Percentiles rank a stretch among this genome's conserved stretches.
Evolutionary conservation across 2,797 vertebrate genomes (phyloP).

Genomic region (Acipenser oxyrinchus): DNA sequence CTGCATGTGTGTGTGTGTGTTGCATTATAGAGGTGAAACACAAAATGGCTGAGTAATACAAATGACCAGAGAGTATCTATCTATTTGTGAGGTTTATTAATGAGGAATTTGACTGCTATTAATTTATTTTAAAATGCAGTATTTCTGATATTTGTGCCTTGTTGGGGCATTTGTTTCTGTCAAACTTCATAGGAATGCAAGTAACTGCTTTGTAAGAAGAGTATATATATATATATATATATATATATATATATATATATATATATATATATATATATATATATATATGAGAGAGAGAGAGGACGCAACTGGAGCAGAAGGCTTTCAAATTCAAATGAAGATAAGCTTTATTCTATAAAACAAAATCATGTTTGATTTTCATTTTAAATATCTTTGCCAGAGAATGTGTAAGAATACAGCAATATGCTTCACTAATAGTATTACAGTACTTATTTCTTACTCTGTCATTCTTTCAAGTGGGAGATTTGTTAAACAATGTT

Average conservation of each 20-base stretch:
- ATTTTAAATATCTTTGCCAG: slow-evolving; percentile 1
- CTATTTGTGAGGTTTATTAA: slow-evolving; percentile 9
- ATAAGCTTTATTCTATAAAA: slow-evolving; percentile 28
- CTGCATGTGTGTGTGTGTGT: slow-evolving; percentile 25
- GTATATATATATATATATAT: no score
- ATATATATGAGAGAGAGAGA: no score
- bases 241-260: no score
- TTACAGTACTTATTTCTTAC: no score
- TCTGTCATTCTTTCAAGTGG: background rate
- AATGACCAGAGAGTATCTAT: slow-evolving; percentile 28
- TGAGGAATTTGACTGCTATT: slow-evolving; percentile 12
- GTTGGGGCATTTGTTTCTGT: no score
- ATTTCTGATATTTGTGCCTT: no score
- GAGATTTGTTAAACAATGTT: slow-evolving; percentile 7
- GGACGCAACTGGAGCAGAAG: no score
- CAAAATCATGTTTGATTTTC: background rate
- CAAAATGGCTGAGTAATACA: slow-evolving; percentile 24
- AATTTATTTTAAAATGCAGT: slow-evolving; percentile 4
- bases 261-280: no score
- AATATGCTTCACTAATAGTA: no score
- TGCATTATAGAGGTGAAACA: slow-evolving; percentile 25
- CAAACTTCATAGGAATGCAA: no score
- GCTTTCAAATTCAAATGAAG: background rate
- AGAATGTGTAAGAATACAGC: slow-evolving; percentile 1
- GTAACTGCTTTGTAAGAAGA: no score